Evolutionary conservation across 2,888 invertebrate species (phyloP).

Genomic region (Ditula angustiorana): DNA sequence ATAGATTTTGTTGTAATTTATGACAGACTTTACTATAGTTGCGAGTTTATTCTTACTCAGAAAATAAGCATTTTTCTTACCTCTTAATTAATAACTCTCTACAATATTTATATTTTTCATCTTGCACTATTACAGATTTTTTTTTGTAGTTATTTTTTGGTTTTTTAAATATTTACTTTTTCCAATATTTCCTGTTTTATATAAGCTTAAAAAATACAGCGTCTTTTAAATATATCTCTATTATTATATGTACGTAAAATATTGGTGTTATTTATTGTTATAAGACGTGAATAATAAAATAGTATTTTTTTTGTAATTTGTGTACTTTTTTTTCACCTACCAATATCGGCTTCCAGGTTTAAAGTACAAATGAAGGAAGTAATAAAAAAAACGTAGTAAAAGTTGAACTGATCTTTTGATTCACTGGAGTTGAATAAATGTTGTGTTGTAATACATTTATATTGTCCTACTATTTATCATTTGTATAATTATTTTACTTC

Average conservation of each 20-base stretch:
- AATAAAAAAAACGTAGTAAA: too few relatives aligned
- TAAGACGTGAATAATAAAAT: conserved; percentile 8
- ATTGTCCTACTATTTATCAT: too few relatives aligned
- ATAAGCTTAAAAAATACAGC: not conserved
- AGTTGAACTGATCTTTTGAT: too few relatives aligned
- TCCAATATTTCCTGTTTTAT: too few relatives aligned
- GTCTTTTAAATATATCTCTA: conserved; percentile 6
- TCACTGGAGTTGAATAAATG: too few relatives aligned
- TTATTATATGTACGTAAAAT: not conserved
- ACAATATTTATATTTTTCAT: not conserved
- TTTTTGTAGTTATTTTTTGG: too few relatives aligned
- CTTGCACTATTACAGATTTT: too few relatives aligned
- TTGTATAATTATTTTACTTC: too few relatives aligned
- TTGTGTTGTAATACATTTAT: too few relatives aligned
- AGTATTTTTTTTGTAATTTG: conserved; percentile 18
- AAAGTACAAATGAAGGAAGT: not conserved
- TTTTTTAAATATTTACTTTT: too few relatives aligned
- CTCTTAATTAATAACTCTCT: not conserved
- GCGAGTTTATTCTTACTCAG: not conserved
- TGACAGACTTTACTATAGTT: not conserved
- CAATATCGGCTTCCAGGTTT: not conserved
- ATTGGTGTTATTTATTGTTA: conserved; percentile 23
- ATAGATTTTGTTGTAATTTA: not conserved
- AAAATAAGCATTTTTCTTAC: not conserved
- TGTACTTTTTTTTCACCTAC: not conserved